phyloP scores from a whole-genome alignment of 2,113 vertebrate genomes.

The Anolis sagrei region DNA sequence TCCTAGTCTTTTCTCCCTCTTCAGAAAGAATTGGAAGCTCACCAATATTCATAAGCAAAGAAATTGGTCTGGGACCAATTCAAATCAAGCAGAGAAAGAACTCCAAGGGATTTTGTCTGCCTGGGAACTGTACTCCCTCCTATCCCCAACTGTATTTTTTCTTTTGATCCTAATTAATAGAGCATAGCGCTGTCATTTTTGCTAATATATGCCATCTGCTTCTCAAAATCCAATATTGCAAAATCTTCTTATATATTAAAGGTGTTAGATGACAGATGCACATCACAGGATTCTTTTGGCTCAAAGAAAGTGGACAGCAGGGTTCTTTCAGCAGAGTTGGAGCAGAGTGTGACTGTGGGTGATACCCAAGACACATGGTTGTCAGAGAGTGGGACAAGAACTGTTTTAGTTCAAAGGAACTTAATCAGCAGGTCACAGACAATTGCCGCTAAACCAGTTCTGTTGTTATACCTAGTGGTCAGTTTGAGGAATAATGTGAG shows the following conservation, averaged over 20 bases:
- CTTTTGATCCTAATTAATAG: background rate
- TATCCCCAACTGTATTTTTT: background rate
- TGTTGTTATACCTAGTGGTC: background rate
- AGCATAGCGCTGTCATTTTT: background rate
- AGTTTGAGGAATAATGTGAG: background rate
- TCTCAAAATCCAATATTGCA: background rate
- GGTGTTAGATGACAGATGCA: background rate
- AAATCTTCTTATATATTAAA: slow-evolving; percentile 1
- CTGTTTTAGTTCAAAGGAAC: background rate
- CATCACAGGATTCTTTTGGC: background rate
- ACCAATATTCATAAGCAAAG: background rate
- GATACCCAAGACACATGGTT: background rate
- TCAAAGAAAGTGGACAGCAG: background rate
- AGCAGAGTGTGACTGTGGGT: background rate
- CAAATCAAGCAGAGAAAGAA: background rate
- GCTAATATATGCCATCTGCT: background rate
- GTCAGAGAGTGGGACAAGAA: background rate
- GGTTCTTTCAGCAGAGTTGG: background rate
- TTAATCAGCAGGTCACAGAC: background rate
- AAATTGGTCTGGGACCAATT: background rate
- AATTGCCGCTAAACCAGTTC: background rate
- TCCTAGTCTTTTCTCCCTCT: background rate
- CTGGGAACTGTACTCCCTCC: background rate
- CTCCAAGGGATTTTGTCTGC: background rate
- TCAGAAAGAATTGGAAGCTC: background rate